These are phyloP conservation scores for Clarias gariepinus DNA, from an alignment of 2,113 vertebrate species.

Conservation along the genomic window DNA sequence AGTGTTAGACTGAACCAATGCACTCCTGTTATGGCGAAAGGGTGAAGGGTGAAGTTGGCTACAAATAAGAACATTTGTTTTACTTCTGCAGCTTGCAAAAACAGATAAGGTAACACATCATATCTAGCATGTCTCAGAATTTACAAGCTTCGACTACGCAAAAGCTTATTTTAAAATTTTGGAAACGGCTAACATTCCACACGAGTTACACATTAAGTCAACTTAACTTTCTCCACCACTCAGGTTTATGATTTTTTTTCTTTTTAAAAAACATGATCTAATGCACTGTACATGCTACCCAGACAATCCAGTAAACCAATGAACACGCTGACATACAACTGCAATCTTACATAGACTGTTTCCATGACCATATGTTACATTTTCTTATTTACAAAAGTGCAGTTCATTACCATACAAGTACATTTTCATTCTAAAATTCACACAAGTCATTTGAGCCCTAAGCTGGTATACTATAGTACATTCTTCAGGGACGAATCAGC, in stretches of 20 bases:
- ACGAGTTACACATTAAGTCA: background rate
- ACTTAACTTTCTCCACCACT: background rate
- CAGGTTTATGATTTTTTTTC: background rate
- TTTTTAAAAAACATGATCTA: background rate
- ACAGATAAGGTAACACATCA: background rate
- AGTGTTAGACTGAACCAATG: background rate
- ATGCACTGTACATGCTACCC: background rate
- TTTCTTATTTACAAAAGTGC: background rate
- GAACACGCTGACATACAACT: background rate
- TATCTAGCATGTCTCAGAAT: slow-evolving; percentile 14
- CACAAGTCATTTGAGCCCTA: background rate
- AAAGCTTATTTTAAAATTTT: slow-evolving; percentile 11
- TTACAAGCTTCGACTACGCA: background rate
- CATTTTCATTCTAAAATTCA: background rate
- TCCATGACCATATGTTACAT: slow-evolving; percentile 3
- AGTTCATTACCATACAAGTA: slow-evolving; percentile 35
- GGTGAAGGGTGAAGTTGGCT: background rate
- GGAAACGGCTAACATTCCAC: slow-evolving; percentile 18
- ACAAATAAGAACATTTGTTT: background rate
- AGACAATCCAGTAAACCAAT: background rate
- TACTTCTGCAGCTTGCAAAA: background rate
- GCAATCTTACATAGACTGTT: background rate
- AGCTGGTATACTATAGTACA: too few relatives aligned
- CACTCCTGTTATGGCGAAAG: background rate
- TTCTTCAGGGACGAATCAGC: background rate